Evolutionary conservation across 2,888 invertebrate species (phyloP).

Genomic region (Meiosimyza decipiens): DNA sequence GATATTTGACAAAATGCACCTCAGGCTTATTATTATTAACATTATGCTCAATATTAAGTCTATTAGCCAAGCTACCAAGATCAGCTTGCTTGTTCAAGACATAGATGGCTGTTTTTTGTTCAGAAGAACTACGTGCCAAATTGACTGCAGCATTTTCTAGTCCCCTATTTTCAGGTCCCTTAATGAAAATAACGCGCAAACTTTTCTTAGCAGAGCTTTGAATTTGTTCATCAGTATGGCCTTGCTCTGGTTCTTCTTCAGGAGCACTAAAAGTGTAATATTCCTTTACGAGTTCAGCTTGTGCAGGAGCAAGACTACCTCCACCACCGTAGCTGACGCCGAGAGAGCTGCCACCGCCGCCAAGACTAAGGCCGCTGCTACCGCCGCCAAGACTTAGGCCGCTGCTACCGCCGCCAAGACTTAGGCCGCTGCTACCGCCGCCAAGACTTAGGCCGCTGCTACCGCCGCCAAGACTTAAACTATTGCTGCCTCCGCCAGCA

Average conservation of each 20-base stretch:
- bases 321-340: not conserved
- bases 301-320: slow-evolving; percentile 42
- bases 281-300: slow-evolving; percentile 51
- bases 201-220: slow-evolving; percentile 48
- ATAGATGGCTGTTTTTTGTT: slow-evolving; percentile 60
- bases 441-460: slow-evolving; percentile 22
- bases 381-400: slow-evolving; percentile 36
- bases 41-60: slow-evolving; percentile 48
- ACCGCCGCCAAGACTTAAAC: slow-evolving; percentile 6
- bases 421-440: slow-evolving; percentile 31
- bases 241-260: slow-evolving; percentile 54
- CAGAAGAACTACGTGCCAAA: slow-evolving; percentile 52
- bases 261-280: slow-evolving; percentile 54
- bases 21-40: slow-evolving; percentile 56
- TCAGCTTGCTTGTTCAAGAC: slow-evolving; percentile 59
- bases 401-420: slow-evolving; percentile 35
- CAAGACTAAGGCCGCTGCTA: slow-evolving; percentile 26
- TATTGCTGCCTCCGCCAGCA: slow-evolving; percentile 34
- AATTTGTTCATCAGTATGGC: slow-evolving; percentile 44
- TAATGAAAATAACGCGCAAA: slow-evolving; percentile 57
- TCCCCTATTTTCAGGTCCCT: slow-evolving; percentile 56
- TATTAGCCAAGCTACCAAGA: slow-evolving; percentile 51
- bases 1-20: slow-evolving; percentile 62
- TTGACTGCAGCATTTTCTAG: slow-evolving; percentile 54
- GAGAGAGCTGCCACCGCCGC: slow-evolving; percentile 30